phyloP scores from a whole-genome alignment of 2,797 vertebrate species.

The Sebastes diploproa region DNA sequence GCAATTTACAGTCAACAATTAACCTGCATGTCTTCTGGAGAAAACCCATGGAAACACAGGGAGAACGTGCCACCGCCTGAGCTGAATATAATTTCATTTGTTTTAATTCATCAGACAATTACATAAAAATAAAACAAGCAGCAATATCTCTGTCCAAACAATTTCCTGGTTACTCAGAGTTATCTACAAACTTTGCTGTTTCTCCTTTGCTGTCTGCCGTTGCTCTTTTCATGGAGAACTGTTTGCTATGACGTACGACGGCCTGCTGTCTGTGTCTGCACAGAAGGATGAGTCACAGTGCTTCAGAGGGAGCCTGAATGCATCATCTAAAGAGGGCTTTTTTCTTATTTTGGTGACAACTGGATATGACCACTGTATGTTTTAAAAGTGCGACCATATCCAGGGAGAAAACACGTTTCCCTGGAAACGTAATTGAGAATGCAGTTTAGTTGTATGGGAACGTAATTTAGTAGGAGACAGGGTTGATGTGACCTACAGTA shows the following conservation, averaged over 20 bases:
- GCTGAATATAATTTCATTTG: neutral
- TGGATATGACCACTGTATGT: neutral
- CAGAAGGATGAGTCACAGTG: slow-evolving; percentile 6
- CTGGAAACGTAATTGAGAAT: no score
- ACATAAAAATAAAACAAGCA: neutral
- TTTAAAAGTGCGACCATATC: no score
- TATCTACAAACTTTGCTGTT: neutral
- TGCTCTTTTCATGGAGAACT: neutral
- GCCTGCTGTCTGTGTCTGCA: neutral
- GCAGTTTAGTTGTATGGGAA: no score
- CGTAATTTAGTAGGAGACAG: no score
- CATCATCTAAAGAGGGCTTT: neutral
- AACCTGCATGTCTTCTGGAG: no score
- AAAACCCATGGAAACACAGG: no score
- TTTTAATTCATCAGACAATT: neutral
- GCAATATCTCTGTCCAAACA: neutral
- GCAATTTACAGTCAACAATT: no score
- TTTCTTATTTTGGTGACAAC: neutral
- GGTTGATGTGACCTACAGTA: neutral
- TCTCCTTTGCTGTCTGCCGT: neutral
- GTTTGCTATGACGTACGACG: neutral
- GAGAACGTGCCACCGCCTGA: no score
- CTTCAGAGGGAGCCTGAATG: neutral
- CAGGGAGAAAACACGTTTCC: no score
- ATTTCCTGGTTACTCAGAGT: neutral